Base-by-base conservation (phyloP, 2,113 vertebrate genomes). In the Sphaerodactylus townsendi region DNA sequence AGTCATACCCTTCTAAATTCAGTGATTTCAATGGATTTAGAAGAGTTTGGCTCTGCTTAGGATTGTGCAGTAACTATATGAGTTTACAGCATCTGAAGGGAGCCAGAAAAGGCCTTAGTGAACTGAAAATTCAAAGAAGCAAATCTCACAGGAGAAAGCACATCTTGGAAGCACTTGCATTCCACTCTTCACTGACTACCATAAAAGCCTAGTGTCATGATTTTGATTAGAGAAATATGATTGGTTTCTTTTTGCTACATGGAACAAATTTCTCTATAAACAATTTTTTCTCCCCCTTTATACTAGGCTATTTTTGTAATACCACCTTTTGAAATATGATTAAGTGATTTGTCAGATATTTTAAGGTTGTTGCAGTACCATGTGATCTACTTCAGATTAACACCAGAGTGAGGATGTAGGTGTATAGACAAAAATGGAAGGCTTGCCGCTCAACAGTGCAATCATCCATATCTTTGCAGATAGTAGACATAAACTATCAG, bases 341-440 rank as follows among this genome's bases (percentile, higher is more conserved):
- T 86, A 79, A 90, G 79, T 37, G 72, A 87, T 85, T 69, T 88
- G 62, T 82, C 75, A 92, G 89, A 85, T 71, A 78, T 81, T 82
- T 75, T 71, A 70, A 81, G 73, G 33, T 65, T 68, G 71, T 86
- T 86, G 72, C 82, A 6, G 21, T 84, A 90, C 90, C 75, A 88
- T 86, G 92, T 85, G 85, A 87, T 79, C 93, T 85, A 90, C 90
- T 89, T 88, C 30, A 93, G 84, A 90, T 90, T 86, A 90, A 87
- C 85, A 88, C 85, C 85, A 37, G 83, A 83, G 90, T 90, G 91
- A 93, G 92, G 59, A 48, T 15, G 92, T 93, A 89, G 93, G 92
- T 90, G 93, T 91, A 88, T 73, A 90, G 91, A 90, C 84, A 91
- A 90, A 93, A 92, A 90, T 90, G 84, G 86, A 64, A 86, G 83